Base-by-base conservation (phyloP, 2,888 invertebrate species). In the Pelosia muscerda region DNA sequence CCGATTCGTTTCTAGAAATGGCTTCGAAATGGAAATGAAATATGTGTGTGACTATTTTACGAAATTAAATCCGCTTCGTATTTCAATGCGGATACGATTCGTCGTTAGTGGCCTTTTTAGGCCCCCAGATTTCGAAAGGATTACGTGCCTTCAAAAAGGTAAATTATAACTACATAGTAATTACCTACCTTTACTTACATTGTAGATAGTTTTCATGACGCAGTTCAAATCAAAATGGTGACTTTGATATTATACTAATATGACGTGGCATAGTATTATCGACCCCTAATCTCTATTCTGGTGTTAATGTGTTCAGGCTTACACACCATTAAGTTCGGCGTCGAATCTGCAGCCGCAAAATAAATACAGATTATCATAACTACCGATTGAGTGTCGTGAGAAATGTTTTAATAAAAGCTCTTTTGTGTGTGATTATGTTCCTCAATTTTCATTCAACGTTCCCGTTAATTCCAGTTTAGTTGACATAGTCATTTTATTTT, bases 361-460 rank as follows among this genome's bases (percentile, higher is more conserved):
- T 94, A 94, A 94, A 94, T 93, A 93, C 90, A 90, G 93, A 92
- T 94, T 92, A 93, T 86, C 86, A 82, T 87, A 90, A 90, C 87
- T 84, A 79, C 75, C 78, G 75, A 77, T 81, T 90, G 90, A 93
- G 91, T 91, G 90, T 82, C 91, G 93, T 94, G 94, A 87, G 93
- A 94, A 90, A 84, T 79, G 81, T 74, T 76, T 75, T 75, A 79
- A 82, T 66, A 66, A 54, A 55, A 53, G 60, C 59, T 25, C 59
- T 42, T 11, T 60, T 60, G 42, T 34, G 23, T 49, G 19, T 22
- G n/a, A 56, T 38, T 11, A 26, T 38, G 56, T 63, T 49, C n/a
- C n/a, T n/a, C n/a, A n/a, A 25, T 38, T 22, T 23, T 59, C 10
- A 59, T 59, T 34, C 23, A 59, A n/a, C n/a, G 4, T 49, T 49